Base-by-base conservation (phyloP, 2,888 invertebrate species). In the Ectemnius lituratus region DNA sequence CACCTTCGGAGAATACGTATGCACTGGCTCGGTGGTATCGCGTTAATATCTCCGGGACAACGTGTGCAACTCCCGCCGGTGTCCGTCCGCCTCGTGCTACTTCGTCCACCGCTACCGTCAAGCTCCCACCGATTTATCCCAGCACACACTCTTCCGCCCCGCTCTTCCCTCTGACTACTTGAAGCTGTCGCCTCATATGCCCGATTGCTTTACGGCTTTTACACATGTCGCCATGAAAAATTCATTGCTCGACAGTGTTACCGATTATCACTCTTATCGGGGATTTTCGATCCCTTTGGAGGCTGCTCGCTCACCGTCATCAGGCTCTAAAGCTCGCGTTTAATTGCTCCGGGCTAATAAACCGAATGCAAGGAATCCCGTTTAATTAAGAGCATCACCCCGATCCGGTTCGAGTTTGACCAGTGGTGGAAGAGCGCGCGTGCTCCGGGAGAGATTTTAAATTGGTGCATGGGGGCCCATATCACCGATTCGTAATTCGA, bases 1-100 rank as follows among this genome's bases (percentile, higher is more conserved):
- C 45, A 60, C 37, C 56, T 75, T 67, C 4, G 63, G 67, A 70
- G 70, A 73, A 79, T 71, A 69, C 57, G 62, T 63, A 64, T 62
- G 70, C 76, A 62, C 74, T 70, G 70, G 18, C 61, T 56, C 45
- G 23, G 62, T 66, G 58, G 75, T 71, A 67, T 71, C 71, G 76
- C 75, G 70, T 75, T 77, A 77, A 65, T 75, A 76, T 78, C 73
- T 18, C 58, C 28, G 27, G 18, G 68, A 70, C 65, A 71, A 75
- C 52, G 66, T 73, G 72, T 70, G 37, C 37, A 37, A 6, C 37
- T 37, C 37, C 37, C 64, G 62, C 45, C 52, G 52, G 65, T 63
- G 66, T 49, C 46, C n/a, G 14, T 37, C 1, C 18, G 52, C 8
- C n/a, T 46, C 28, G 67, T 16, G n/a, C n/a, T 11, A 28, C 0